Evolutionary conservation across 2,113 vertebrate species (phyloP).

Genomic region (Uropsilus gracilis): DNA sequence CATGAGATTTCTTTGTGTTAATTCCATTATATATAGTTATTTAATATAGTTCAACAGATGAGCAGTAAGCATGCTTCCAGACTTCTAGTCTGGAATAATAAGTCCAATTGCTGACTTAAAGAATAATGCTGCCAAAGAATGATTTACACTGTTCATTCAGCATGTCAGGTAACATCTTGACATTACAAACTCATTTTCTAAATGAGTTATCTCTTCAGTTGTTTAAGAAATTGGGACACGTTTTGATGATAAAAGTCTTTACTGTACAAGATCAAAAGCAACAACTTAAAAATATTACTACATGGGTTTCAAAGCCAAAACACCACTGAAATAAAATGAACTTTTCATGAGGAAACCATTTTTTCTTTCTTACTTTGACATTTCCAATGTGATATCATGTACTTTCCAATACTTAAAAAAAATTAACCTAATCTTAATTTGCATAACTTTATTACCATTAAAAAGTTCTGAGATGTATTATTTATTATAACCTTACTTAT

Average conservation of each 20-base stretch:
- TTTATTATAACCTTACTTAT: background rate
- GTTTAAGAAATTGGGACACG: background rate
- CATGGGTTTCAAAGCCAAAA: background rate
- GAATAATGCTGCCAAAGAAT: background rate
- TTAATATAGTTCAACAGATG: background rate
- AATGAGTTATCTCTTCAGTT: background rate
- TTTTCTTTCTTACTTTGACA: background rate
- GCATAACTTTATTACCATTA: background rate
- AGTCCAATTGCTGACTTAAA: background rate
- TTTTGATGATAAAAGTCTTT: background rate
- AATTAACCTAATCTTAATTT: background rate
- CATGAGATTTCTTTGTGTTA: background rate
- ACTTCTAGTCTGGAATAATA: background rate
- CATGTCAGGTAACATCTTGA: background rate
- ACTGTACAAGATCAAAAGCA: background rate
- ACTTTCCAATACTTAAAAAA: background rate
- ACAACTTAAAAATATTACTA: background rate
- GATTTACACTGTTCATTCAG: background rate
- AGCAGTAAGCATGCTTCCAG: background rate
- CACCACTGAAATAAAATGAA: background rate
- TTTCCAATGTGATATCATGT: background rate
- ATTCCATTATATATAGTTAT: background rate
- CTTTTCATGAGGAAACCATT: background rate
- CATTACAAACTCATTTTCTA: background rate
- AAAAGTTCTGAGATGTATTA: background rate